Percentiles rank a stretch among this genome's conserved stretches.
phyloP scores from a whole-genome alignment of 2,113 vertebrate genomes.

The Forbesichthys agassizii region DNA sequence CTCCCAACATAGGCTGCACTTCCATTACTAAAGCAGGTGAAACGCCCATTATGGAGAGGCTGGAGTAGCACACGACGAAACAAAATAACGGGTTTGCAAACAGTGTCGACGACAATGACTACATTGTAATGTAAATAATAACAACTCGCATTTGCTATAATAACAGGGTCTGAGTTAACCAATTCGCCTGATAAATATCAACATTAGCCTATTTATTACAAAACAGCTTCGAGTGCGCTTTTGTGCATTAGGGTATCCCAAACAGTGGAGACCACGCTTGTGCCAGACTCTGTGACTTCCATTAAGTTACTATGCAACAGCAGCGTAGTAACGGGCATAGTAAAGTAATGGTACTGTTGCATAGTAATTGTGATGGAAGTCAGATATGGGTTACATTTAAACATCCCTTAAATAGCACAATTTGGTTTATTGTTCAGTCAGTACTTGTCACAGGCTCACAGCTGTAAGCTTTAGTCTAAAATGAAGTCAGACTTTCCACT shows the following conservation, averaged over 20 bases:
- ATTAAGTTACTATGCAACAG: no score
- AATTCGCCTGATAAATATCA: not conserved
- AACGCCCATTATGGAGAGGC: not conserved
- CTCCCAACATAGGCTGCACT: constrained; percentile 4
- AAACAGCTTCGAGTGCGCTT: not conserved
- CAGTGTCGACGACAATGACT: not conserved
- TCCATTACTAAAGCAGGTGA: not conserved
- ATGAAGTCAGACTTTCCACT: no score
- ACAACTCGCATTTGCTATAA: not conserved
- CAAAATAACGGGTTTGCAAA: not conserved
- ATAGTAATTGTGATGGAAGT: no score
- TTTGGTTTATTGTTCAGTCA: no score
- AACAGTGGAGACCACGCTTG: not conserved
- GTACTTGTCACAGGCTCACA: no score
- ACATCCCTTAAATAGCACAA: no score
- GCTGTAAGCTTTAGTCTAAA: no score
- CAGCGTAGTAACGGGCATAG: no score
- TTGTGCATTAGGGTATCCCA: constrained; percentile 1
- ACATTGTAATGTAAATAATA: no score
- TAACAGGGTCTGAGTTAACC: not conserved
- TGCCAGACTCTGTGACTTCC: constrained; percentile 30
- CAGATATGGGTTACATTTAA: no score
- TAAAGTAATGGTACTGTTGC: no score
- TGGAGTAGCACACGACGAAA: not conserved
- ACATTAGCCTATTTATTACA: not conserved